Conservation (phyloP, 2,113 vertebrate genomes). For the Rutilus rutilus region DNA sequence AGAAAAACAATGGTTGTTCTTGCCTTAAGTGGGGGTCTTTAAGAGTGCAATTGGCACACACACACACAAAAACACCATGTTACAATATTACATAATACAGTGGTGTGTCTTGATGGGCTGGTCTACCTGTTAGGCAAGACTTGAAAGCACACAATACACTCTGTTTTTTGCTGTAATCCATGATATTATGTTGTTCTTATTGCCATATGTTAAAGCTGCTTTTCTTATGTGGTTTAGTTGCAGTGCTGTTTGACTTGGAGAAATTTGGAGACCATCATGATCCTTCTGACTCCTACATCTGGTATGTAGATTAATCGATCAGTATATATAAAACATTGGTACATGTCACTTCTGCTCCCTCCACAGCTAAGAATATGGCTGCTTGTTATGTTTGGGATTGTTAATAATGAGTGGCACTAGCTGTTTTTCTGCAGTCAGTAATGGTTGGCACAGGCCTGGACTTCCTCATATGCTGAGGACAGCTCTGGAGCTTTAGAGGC, state of each 20-base stretch:
- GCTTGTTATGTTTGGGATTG: not conserved
- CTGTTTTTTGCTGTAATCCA: not conserved
- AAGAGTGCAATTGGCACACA: not conserved
- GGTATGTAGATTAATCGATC: conserved; percentile 65
- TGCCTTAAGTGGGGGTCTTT: not conserved
- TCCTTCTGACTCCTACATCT: conserved; percentile 72
- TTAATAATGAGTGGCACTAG: not conserved
- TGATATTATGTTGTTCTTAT: not conserved
- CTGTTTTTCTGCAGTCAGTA: not conserved
- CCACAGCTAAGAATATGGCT: not conserved
- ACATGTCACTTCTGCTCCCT: not conserved
- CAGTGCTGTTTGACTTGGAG: conserved; percentile 51
- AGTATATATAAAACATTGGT: not conserved
- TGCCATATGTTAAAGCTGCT: not conserved
- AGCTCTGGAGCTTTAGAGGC: not conserved
- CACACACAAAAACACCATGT: not conserved
- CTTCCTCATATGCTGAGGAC: conserved; percentile 9
- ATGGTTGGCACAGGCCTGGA: not conserved
- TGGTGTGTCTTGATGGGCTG: not conserved
- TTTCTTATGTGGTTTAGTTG: conserved; percentile 58
- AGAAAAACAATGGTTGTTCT: not conserved
- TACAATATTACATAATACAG: not conserved
- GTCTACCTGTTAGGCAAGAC: not conserved
- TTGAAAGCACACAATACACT: not conserved
- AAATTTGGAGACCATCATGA: conserved; percentile 68